Conservation (phyloP, 2,113 vertebrate genomes). For the Emydocephalus ijimae region DNA sequence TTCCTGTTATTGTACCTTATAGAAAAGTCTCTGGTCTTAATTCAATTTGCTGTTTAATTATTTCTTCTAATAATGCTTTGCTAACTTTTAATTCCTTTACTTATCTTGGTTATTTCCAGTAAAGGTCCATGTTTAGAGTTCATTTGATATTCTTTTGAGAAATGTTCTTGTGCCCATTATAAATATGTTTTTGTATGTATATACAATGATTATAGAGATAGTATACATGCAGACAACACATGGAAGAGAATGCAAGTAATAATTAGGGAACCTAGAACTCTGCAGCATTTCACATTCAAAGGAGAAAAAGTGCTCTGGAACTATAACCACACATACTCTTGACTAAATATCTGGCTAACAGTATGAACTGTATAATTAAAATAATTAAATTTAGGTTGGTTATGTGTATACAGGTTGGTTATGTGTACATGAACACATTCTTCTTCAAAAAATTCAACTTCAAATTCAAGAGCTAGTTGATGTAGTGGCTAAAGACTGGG, state of each 20-base stretch:
- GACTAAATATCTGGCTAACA: background rate
- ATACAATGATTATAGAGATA: background rate
- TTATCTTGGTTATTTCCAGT: background rate
- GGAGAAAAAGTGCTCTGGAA: background rate
- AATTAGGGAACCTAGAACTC: background rate
- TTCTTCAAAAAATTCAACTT: background rate
- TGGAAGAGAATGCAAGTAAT: background rate
- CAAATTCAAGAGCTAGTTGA: background rate
- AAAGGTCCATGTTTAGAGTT: background rate
- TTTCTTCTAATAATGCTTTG: background rate
- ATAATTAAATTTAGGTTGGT: background rate
- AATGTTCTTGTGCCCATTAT: background rate
- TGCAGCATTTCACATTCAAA: background rate
- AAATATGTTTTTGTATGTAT: background rate
- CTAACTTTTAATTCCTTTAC: background rate
- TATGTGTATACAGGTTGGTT: background rate
- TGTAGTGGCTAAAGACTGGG: background rate
- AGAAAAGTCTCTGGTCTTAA: no score
- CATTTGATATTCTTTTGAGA: background rate
- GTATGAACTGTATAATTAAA: background rate
- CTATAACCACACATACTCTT: background rate
- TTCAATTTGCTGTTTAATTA: no score
- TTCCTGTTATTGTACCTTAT: no score
- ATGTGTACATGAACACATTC: background rate
- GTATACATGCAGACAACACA: background rate